Base-by-base conservation (phyloP, 2,888 invertebrate genomes). In the Carcina quercana region DNA sequence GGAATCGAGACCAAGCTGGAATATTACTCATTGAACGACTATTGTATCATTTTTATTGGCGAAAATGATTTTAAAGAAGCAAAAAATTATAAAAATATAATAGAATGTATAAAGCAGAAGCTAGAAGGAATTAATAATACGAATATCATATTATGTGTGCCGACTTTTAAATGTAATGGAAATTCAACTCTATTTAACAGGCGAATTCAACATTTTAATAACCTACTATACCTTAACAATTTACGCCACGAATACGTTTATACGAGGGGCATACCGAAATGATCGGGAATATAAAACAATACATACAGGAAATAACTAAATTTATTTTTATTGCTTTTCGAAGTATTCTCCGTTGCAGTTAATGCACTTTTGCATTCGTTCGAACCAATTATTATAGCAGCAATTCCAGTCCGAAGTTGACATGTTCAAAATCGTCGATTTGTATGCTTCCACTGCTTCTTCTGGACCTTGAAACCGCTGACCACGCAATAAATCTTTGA, bases 131-230 rank as follows among this genome's bases (percentile, higher is more conserved):
- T 17, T 4, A 15, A 11, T 10, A 8, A 27, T 11, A 27, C 17
- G 3, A 27, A 17, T 27, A 11, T 27, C n/a, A 7, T 27, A 7
- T 3, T 15, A 1, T 15, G 11, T 11, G 15, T 5, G 2, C 27
- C 27, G 3, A 27, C 27, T 10, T 27, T 13, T 11, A 17, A 25
- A 2, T n/a, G n/a, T 12, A 2, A n/a, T 5, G 15, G 15, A 10
- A 8, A 14, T 25, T 13, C 7, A 5, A 17, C 7, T 6, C 2
- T 25, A 3, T 14, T 14, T 14, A 25, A 25, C n/a, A 5, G 8
- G 13, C 11, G 25, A 14, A n/a, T 25, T 3, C 14, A 14, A 14
- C 2, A 2, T 2, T 25, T 21, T 50, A 30, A 13, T 58, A 57
- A 2, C 51, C 11, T 35, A 24, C 14, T 56, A 10, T 47, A 35